Base-by-base conservation (phyloP, 2,113 vertebrate species). In the Carlito syrichta region DNA sequence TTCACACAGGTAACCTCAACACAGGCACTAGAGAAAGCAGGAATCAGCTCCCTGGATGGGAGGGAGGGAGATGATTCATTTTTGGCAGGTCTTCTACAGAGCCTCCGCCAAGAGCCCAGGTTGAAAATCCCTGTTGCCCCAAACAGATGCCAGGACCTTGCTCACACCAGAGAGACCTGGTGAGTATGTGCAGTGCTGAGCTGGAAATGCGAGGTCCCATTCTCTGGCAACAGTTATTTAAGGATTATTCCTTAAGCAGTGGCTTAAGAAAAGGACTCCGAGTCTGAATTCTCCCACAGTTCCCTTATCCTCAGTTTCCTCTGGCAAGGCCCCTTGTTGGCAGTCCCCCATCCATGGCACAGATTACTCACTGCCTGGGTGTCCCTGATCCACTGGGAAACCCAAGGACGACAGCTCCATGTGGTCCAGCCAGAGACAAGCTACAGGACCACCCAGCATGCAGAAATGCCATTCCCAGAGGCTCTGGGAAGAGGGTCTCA, bases 401-500 rank as follows among this genome's bases (percentile, higher is more conserved):
- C 8, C 12, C 0, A 1, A 50, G 17, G 13, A 38, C 12, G 3
- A 0, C 23, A 45, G 50, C 6, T 6, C 40, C 4, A 2, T 0
- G 23, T 8, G 35, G 50, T 58, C 19, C 2, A 4, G 66, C 22
- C 8, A 1, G 52, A 52, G 25, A 32, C 32, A 27, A n/a, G 25
- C 14, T 5, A 25, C 27, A 25, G 62, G 19, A 52, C 11, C 25
- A 32, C 45, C 19, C 35, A 78, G 38, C 50, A 35, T 38, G 16
- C 5, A 10, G 7, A 60, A 20, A 8, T 4, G 48, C 2, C 17
- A 6, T 13, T 14, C 48, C 3, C 5, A 6, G n/a, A 19, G 38
- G 30, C 45, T 45, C 12, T 27, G 13, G 3, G 20, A 22, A 20
- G 0, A 6, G 60, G 6, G 27, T 10, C 8, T 22, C 3, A 1